Evolutionary conservation across 2,888 invertebrate species (phyloP).

Genomic region (Caenorhabditis sp.): DNA sequence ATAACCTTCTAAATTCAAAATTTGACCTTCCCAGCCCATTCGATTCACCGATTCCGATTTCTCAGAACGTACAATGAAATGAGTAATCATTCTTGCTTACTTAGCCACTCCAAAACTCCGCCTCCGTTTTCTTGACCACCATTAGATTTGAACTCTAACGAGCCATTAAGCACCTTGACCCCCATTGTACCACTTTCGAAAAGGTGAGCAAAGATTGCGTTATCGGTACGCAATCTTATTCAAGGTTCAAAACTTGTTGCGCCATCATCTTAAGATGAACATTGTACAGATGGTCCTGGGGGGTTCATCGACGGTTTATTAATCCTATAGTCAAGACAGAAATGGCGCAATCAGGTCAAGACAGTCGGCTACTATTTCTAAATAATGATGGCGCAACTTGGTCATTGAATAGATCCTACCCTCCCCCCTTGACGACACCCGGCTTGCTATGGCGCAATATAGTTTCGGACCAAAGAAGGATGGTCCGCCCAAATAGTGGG

Average conservation of each 20-base stretch:
- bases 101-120: neutral
- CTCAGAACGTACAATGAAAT: too few relatives aligned
- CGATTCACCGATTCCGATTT: neutral
- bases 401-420: too few relatives aligned
- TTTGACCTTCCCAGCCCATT: neutral
- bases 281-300: neutral
- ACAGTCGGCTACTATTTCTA: neutral
- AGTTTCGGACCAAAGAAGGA: neutral
- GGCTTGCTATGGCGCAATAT: conserved; percentile 21
- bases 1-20: neutral
- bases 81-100: conserved; percentile 22
- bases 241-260: conserved; percentile 1
- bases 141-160: conserved; percentile 33
- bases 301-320: neutral
- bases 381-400: conserved; percentile 1
- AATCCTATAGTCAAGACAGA: neutral
- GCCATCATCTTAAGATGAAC: conserved; percentile 3
- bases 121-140: neutral
- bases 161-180: neutral
- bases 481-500: neutral
- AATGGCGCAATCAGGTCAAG: conserved; percentile 19
- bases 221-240: neutral
- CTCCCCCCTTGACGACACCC: neutral
- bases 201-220: conserved; percentile 4
- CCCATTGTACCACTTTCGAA: conserved; percentile 1